Evolutionary conservation across 2,888 invertebrate species (phyloP), one percentile per base, ranked within the genome.

Genomic region (Troides oblongomaculatus): DNA sequence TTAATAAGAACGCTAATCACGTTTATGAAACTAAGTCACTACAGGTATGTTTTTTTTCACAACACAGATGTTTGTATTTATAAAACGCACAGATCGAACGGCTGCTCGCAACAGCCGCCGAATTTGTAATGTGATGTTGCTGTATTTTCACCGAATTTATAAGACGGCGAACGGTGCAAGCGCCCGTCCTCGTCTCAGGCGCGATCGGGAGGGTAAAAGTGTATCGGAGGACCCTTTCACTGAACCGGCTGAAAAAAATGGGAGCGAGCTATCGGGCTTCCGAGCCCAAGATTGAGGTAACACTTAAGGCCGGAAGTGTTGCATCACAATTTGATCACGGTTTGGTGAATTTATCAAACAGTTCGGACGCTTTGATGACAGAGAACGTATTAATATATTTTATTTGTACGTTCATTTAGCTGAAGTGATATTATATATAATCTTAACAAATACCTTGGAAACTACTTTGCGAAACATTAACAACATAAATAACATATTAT

Each of bases 71-170:
- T 83, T 74, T 79, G 76, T 78, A 76, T 70, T 66, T 69, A 66
- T 70, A 80, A 56, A 50, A 66, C 74, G 72, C 77, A 79, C 82
- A 77, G 82, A 82, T 86, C 82, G 84, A 85, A 84, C 91, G 87
- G 87, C 89, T 83, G 87, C 77, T 77, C 84, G 74, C 83, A 79
- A 84, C 90, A 89, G 88, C 92, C 85, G 90, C 90, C 93, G 92
- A 92, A 93, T 90, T 90, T 81, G 89, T 87, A 92, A 92, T 92
- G 93, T 92, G 86, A 84, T 89, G 87, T 87, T 82, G 84, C 82
- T 77, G 84, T 79, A 83, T 87, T 88, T 89, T 88, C 92, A 88
- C 89, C 88, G 87, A 92, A 93, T 93, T 92, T 93, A 93, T 93
- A 93, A 90, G 90, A 84, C 84, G 84, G 85, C 81, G 86, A 81